Base-by-base conservation (phyloP, 2,113 vertebrate genomes). In the Apistogramma diplotaenia region DNA sequence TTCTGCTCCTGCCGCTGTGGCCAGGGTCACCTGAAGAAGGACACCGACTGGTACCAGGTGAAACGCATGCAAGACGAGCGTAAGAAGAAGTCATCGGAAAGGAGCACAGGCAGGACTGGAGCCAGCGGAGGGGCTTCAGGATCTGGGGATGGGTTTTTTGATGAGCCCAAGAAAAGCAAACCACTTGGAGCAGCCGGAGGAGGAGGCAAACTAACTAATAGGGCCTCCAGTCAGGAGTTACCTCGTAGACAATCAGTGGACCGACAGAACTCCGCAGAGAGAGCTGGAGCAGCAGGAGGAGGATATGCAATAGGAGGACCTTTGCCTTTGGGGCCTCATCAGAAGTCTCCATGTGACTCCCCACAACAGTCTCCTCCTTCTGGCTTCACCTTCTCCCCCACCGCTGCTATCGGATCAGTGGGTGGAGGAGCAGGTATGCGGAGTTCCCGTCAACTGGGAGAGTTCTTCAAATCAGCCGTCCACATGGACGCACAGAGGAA, bases 11-110 rank as follows among this genome's bases (percentile, higher is more conserved):
- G 98, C 90, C 97, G 98, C 51, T 99, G 98, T 0, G 98, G 98
- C 3, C 98, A 99, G 89, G 98, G 98, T 25, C 98, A 99, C 87
- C 87, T 99, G 4, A 99, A 99, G 93, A 99, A 99, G 85, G 98
- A 99, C 95, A 99, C 98, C 0, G 98, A 99, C 94, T 99, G 98
- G 98, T 99, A 99, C 86, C 98, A 98, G 93, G 97, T 98, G 84
- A 98, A 96, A 60, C 96, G 98, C 79, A 96, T 96, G 96, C 97
- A 97, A 82, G 98, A 99, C 15, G 98, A 98, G 37, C 97, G 97
- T 60, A 99, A 99, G 93, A 99, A 99, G 89, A 99, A 99, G 89
- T 94, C 96, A 0, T 87, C 95, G 0, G 97, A 99, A 88, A 98
- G 96, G 91, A 95, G 93, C 77, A 61, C 73, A 0, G 96, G 96